Evolutionary conservation across 2,797 vertebrate genomes (phyloP).

Genomic region (Thalassophryne amazonica): DNA sequence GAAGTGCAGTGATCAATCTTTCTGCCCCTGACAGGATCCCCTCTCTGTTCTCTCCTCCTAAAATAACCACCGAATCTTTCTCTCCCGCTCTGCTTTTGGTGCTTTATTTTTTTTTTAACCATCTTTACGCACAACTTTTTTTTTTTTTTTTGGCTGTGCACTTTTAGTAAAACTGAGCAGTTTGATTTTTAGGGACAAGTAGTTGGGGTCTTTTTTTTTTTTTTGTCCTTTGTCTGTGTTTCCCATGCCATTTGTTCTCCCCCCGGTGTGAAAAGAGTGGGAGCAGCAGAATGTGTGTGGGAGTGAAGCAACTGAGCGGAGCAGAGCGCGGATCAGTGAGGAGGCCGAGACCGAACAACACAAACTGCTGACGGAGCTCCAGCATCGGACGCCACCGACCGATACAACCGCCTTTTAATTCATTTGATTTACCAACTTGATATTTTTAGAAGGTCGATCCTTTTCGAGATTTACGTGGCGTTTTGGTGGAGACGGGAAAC

Average conservation of each 20-base stretch:
- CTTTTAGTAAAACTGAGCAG: no score
- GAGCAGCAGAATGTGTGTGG: conserved; percentile 79
- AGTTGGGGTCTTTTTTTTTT: no score
- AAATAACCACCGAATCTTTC: conserved; percentile 40
- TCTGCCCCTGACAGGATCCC: conserved; percentile 84
- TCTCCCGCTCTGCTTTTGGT: neutral
- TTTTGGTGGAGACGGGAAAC: neutral
- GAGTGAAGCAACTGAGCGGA: conserved; percentile 74
- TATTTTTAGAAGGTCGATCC: neutral
- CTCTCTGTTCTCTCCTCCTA: conserved; percentile 54
- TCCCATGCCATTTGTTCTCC: conserved; percentile 25
- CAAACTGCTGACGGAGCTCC: conserved; percentile 17
- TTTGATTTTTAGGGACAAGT: no score
- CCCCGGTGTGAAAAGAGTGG: conserved; percentile 7
- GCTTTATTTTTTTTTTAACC: neutral
- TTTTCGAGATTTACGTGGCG: neutral
- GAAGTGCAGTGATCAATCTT: conserved; percentile 93
- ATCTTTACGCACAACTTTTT: conserved; percentile 13
- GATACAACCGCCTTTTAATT: neutral
- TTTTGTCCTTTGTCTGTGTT: neutral
- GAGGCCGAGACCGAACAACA: conserved; percentile 40
- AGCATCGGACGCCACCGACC: neutral
- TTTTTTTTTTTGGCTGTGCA: no score
- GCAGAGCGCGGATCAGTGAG: conserved; percentile 50
- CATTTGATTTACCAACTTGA: no score